Evolutionary conservation across 2,888 invertebrate species (phyloP).

Genomic region (Chesias legatella): DNA sequence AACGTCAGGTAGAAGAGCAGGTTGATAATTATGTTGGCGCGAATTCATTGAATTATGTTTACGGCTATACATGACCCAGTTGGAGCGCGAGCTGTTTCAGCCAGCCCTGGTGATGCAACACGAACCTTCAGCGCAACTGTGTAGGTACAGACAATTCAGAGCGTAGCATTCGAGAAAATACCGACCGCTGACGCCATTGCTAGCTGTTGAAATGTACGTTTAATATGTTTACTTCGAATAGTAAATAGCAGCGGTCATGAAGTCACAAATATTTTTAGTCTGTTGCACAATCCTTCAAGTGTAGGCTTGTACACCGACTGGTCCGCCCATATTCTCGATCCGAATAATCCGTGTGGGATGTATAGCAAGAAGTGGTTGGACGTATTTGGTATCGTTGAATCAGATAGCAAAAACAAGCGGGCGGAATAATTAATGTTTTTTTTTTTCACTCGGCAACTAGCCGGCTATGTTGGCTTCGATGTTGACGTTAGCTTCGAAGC

Average conservation of each 20-base stretch:
- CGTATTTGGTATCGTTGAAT: constrained; percentile 42
- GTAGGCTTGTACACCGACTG: constrained; percentile 51
- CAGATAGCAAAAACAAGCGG: constrained; percentile 25
- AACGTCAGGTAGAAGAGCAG: constrained; percentile 35
- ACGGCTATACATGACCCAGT: constrained; percentile 67
- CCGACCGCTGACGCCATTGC: constrained; percentile 32
- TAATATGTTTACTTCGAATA: constrained; percentile 24
- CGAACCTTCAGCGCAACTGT: constrained; percentile 38
- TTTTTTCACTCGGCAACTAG: constrained; percentile 18
- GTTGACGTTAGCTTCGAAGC: neutral
- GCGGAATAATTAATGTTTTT: constrained; percentile 14
- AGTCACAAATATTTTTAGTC: constrained; percentile 57
- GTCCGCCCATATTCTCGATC: constrained; percentile 57
- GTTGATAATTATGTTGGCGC: constrained; percentile 38
- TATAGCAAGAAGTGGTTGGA: constrained; percentile 41
- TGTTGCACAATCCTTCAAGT: constrained; percentile 52
- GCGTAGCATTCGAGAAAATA: constrained; percentile 28
- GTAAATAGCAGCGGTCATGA: constrained; percentile 31
- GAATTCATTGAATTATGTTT: constrained; percentile 56
- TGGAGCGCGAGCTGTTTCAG: constrained; percentile 62
- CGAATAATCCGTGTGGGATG: constrained; percentile 46
- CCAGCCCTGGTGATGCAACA: constrained; percentile 55
- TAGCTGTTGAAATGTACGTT: constrained; percentile 29
- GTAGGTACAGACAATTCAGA: constrained; percentile 40
- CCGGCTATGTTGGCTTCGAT: constrained; percentile 13